Conservation (phyloP, 2,888 invertebrate species). For the Theristus sp. region DNA sequence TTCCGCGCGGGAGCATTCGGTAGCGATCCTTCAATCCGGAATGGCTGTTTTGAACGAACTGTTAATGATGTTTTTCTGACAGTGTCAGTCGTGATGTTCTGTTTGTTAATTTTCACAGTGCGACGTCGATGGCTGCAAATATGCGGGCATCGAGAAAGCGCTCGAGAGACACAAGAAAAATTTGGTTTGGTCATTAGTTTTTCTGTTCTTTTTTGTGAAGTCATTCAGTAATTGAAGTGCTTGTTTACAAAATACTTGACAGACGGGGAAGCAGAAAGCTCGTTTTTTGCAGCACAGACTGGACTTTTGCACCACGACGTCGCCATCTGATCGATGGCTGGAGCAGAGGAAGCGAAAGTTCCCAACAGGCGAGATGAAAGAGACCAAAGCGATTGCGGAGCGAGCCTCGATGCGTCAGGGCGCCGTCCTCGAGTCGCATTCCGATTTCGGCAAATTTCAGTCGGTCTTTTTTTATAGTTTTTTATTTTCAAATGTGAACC, state of each 20-base stretch:
- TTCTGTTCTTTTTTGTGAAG: background rate
- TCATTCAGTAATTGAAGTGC: background rate
- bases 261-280: background rate
- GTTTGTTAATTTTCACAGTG: too few species aligned
- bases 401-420: too few species aligned
- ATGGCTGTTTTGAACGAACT: too few species aligned
- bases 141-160: constrained; percentile 55
- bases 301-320: too few species aligned
- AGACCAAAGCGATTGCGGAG: constrained; percentile 46
- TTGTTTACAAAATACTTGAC: background rate
- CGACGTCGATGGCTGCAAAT: constrained; percentile 55
- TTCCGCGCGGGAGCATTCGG: too few species aligned
- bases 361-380: constrained; percentile 48
- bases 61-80: background rate
- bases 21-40: too few species aligned
- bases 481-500: background rate
- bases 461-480: background rate
- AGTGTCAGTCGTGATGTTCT: too few species aligned
- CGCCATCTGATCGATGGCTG: constrained; percentile 61
- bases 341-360: constrained; percentile 57
- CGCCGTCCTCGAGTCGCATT: constrained; percentile 38
- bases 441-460: constrained; percentile 15
- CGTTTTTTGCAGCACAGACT: background rate
- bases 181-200: background rate
- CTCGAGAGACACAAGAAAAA: constrained; percentile 56